Conservation (phyloP, 2,888 invertebrate genomes). For the Amphipyra tragopoginis region DNA sequence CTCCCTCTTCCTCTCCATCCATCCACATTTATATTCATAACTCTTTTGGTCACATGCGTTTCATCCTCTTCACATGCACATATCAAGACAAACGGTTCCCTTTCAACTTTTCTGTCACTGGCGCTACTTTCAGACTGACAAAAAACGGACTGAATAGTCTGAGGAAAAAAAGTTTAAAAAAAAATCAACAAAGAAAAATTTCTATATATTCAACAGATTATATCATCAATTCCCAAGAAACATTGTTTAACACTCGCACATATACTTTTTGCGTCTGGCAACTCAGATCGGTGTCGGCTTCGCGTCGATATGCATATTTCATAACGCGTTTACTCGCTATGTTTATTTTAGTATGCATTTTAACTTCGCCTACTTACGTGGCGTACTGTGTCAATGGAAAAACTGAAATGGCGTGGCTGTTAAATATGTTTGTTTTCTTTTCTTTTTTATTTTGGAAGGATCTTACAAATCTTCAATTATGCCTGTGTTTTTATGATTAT, state of each 20-base stretch:
- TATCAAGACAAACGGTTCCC: no score
- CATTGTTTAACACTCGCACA: constrained; percentile 18
- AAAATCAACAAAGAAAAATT: constrained; percentile 5
- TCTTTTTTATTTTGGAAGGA: not conserved
- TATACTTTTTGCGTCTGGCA: constrained; percentile 38
- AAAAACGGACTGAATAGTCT: not conserved
- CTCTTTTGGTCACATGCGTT: no score
- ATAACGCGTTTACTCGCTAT: constrained; percentile 47
- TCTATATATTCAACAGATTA: constrained; percentile 24
- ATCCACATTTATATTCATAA: no score
- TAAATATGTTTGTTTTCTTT: not conserved
- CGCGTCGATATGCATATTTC: constrained; percentile 53
- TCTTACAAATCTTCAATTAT: not conserved
- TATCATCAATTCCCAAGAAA: constrained; percentile 28
- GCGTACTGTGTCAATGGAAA: constrained; percentile 18
- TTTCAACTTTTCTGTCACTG: no score
- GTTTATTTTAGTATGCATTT: constrained; percentile 55
- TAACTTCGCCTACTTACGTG: constrained; percentile 34
- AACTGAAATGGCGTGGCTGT: not conserved
- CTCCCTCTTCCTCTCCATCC: no score
- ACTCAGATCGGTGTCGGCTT: constrained; percentile 29
- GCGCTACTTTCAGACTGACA: no score
- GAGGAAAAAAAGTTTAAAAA: not conserved
- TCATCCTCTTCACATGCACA: no score
- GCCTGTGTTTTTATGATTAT: no score